Percentiles rank a stretch among this genome's conserved stretches.
phyloP scores from a whole-genome alignment of 2,797 vertebrate species.

The Chaetodon trifasciatus region DNA sequence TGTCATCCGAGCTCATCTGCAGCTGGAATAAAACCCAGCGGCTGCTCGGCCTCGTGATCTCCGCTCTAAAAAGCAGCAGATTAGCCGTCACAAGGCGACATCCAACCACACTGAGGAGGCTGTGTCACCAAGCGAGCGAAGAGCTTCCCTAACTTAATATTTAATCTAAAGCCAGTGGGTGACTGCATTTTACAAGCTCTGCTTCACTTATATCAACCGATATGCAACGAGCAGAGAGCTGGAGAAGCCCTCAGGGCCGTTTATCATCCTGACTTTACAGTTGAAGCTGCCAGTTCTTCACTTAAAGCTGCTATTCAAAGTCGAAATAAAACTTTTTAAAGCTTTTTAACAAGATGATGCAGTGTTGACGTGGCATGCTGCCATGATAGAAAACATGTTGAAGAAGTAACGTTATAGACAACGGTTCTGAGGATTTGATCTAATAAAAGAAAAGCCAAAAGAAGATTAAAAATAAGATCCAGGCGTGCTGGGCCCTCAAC shows the following conservation, averaged over 20 bases:
- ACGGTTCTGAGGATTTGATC: background rate
- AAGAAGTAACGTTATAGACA: background rate
- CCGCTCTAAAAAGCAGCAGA: background rate
- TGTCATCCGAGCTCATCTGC: too few species aligned
- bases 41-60: too few species aligned
- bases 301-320: background rate
- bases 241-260: background rate
- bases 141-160: background rate
- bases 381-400: background rate
- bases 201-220: background rate
- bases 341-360: background rate
- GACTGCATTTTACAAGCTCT: background rate
- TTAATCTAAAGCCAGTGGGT: background rate
- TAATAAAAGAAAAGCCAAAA: background rate
- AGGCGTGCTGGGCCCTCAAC: too few species aligned
- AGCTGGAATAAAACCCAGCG: background rate
- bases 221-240: background rate
- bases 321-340: background rate
- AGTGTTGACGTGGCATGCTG: background rate
- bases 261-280: background rate
- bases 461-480: background rate
- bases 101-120: background rate
- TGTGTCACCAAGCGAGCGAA: background rate
- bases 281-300: background rate
- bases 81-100: too few species aligned